Evolutionary conservation across 2,888 invertebrate species (phyloP).

Genomic region (Drosophila lacicola): DNA sequence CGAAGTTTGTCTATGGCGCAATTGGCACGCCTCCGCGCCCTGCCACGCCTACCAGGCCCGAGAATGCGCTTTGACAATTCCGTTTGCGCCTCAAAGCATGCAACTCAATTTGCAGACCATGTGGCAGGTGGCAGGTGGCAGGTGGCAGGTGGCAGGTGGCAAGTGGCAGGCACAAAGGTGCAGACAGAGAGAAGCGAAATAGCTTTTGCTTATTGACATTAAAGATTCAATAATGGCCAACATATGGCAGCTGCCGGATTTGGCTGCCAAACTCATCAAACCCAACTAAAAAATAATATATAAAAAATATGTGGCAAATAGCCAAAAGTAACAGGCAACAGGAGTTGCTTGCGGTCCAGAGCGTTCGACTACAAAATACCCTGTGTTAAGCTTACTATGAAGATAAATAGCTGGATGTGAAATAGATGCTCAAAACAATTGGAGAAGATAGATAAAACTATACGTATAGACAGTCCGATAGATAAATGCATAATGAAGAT

Average conservation of each 20-base stretch:
- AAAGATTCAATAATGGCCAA: constrained; percentile 73
- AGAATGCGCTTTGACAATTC: constrained; percentile 54
- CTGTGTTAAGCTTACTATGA: not conserved
- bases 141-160: not conserved
- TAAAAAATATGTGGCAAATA: not conserved
- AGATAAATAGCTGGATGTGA: too few species aligned
- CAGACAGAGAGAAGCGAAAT: constrained; percentile 25
- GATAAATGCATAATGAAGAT: too few species aligned
- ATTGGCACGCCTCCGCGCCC: constrained; percentile 36
- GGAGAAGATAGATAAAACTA: too few species aligned
- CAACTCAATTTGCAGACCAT: constrained; percentile 44
- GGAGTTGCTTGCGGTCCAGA: not conserved
- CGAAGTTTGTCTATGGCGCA: constrained; percentile 50
- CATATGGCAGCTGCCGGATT: constrained; percentile 65
- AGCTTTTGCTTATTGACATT: constrained; percentile 69
- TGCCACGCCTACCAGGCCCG: not conserved
- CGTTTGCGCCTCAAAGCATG: constrained; percentile 50
- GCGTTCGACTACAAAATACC: not conserved
- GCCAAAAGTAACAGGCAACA: constrained; percentile 4
- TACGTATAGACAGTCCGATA: too few species aligned
- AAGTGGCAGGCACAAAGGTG: constrained; percentile 1
- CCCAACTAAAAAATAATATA: not conserved
- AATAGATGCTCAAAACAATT: too few species aligned
- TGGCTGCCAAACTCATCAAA: constrained; percentile 64
- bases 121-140: not conserved